A percentile compares a stretch with the other conserved stretches of the same genome.
These are phyloP conservation scores for Natrix natrix DNA, from an alignment of 2,797 vertebrate species.

Conservation along the genomic window DNA sequence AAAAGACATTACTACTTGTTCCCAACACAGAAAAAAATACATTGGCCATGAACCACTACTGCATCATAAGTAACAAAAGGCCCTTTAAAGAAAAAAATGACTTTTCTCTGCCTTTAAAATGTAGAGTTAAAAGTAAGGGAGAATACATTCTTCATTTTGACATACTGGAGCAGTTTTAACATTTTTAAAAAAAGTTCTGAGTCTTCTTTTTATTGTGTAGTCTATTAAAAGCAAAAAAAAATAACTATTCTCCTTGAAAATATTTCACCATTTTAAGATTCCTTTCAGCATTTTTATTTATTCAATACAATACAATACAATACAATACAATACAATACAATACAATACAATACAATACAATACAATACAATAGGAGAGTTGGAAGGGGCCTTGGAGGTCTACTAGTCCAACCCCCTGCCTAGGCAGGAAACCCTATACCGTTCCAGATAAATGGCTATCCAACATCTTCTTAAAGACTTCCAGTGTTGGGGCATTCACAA, in stretches of 20 bases:
- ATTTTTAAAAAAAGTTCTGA: not conserved
- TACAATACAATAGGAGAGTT: no score
- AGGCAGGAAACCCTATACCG: no score
- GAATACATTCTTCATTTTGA: not conserved
- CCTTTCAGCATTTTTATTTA: not conserved
- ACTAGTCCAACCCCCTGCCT: no score
- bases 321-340: no score
- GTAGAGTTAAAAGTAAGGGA: not conserved
- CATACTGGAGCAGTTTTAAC: no score
- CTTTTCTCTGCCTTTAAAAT: not conserved
- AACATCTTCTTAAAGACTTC: no score
- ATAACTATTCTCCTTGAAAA: not conserved
- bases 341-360: no score
- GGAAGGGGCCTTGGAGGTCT: no score
- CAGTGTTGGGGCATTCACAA: no score
- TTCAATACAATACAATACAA: no score
- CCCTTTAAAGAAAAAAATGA: not conserved
- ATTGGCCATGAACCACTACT: not conserved
- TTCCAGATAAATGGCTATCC: no score
- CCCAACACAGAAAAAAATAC: not conserved
- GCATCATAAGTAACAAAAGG: not conserved
- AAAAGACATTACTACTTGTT: not conserved
- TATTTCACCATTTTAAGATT: not conserved
- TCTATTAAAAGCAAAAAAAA: not conserved
- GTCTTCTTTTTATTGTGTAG: not conserved